phyloP scores from a whole-genome alignment of 2,888 invertebrate species.

The Trissonchulus sp. region DNA sequence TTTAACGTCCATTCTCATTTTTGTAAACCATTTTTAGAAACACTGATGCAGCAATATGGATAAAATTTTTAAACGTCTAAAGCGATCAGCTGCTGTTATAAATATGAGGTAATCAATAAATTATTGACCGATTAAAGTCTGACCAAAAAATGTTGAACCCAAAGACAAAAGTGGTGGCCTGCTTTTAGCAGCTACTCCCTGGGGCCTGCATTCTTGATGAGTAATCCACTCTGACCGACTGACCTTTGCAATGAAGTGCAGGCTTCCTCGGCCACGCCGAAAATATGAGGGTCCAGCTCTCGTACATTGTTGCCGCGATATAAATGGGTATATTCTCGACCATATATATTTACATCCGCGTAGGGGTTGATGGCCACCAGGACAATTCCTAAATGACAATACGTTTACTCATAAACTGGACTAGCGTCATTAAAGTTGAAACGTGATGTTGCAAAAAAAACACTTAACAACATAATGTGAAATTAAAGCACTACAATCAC shows the following conservation, averaged over 20 bases:
- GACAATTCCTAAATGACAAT: slow-evolving; percentile 67
- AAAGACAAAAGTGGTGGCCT: too few species aligned
- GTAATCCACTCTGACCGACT: too few species aligned
- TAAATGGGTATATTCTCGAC: slow-evolving; percentile 36
- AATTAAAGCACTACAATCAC: neutral
- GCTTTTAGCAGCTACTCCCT: too few species aligned
- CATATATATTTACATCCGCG: slow-evolving; percentile 58
- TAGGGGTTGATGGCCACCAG: slow-evolving; percentile 98
- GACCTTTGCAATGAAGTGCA: slow-evolving; percentile 51
- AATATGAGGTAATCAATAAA: too few species aligned
- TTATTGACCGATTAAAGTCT: too few species aligned
- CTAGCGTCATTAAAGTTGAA: neutral
- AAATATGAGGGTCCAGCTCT: slow-evolving; percentile 87
- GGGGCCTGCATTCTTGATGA: too few species aligned
- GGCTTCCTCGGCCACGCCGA: slow-evolving; percentile 95
- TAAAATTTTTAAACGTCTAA: too few species aligned
- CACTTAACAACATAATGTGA: neutral
- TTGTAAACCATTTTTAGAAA: too few species aligned
- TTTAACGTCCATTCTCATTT: too few species aligned
- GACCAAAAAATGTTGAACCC: too few species aligned
- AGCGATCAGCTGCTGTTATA: too few species aligned
- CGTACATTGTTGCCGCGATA: slow-evolving; percentile 47
- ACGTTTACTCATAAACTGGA: slow-evolving; percentile 19
- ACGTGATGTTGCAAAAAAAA: neutral
- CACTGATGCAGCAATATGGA: too few species aligned